Conservation (phyloP, 2,113 vertebrate genomes). For the Cryptotis parvus region DNA sequence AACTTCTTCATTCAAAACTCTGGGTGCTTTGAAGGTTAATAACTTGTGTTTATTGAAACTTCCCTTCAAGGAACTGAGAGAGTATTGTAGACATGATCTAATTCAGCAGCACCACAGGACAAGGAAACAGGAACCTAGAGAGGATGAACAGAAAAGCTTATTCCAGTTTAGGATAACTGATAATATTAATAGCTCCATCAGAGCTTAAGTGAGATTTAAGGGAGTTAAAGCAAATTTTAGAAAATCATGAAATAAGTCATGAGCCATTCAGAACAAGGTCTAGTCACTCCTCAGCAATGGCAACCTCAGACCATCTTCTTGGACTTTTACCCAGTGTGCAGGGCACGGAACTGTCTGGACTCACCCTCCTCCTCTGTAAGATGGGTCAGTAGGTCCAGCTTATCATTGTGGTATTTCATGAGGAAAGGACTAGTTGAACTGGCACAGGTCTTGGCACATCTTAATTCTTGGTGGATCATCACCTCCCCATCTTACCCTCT, state of each 20-base stretch:
- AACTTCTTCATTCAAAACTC: conserved; percentile 75
- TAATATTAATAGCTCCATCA: conserved; percentile 56
- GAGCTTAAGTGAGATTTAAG: conserved; percentile 61
- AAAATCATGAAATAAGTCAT: neutral
- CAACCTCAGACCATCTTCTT: neutral
- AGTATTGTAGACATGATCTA: conserved; percentile 72
- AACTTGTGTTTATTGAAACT: conserved; percentile 79
- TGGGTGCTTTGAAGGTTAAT: conserved; percentile 80
- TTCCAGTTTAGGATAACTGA: conserved; percentile 57
- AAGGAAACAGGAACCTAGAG: conserved; percentile 30
- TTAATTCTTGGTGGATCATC: neutral
- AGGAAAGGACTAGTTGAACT: neutral
- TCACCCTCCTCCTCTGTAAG: neutral
- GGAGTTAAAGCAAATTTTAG: neutral
- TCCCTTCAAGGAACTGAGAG: conserved; percentile 69
- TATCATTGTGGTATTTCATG: neutral
- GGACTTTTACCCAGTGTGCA: neutral
- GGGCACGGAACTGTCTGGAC: neutral
- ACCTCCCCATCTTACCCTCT: neutral
- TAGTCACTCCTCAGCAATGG: rapidly evolving
- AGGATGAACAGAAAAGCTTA: conserved; percentile 46
- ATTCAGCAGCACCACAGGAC: conserved; percentile 70
- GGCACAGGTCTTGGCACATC: neutral
- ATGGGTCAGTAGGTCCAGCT: neutral
- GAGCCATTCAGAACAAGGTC: neutral